phyloP scores from a whole-genome alignment of 2,113 vertebrate species.

The Pelecanoides urinatrix region DNA sequence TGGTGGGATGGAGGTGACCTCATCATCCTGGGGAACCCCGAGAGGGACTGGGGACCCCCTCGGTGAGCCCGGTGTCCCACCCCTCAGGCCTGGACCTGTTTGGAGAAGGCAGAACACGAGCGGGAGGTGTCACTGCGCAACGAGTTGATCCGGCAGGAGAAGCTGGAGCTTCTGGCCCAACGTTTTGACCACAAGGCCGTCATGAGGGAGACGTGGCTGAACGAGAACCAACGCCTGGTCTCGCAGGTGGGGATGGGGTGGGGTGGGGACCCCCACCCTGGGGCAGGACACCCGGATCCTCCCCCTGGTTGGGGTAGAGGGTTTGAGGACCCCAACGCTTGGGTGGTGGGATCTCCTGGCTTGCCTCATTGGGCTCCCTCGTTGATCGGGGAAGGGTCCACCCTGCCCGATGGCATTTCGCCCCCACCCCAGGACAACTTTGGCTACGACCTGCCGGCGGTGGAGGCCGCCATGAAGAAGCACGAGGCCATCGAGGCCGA shows the following conservation, averaged over 20 bases:
- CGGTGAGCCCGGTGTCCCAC: fast-evolving
- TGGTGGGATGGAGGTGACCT: background rate
- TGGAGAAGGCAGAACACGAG: constrained; percentile 96
- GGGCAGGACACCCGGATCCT: background rate
- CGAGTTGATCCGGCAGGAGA: constrained; percentile 94
- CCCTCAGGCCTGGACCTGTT: constrained; percentile 84
- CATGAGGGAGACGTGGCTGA: constrained; percentile 96
- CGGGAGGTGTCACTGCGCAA: constrained; percentile 86
- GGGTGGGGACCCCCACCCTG: fast-evolving
- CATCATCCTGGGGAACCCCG: too few species aligned
- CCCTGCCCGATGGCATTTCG: fast-evolving
- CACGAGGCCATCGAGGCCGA: constrained; percentile 96
- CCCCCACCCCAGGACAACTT: constrained; percentile 86
- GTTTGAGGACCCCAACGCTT: background rate
- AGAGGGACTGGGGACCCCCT: background rate
- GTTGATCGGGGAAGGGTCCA: fast-evolving
- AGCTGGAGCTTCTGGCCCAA: constrained; percentile 82
- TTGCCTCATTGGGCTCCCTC: fast-evolving
- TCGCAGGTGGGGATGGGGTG: constrained; percentile 79
- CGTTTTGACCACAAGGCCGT: constrained; percentile 93
- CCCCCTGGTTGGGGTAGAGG: background rate
- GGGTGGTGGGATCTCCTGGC: background rate
- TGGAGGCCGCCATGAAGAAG: constrained; percentile 97
- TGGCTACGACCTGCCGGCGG: constrained; percentile 91
- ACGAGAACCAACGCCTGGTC: constrained; percentile 93